phyloP scores from a whole-genome alignment of 2,113 vertebrate genomes.

The Potamarius usumacintae region DNA sequence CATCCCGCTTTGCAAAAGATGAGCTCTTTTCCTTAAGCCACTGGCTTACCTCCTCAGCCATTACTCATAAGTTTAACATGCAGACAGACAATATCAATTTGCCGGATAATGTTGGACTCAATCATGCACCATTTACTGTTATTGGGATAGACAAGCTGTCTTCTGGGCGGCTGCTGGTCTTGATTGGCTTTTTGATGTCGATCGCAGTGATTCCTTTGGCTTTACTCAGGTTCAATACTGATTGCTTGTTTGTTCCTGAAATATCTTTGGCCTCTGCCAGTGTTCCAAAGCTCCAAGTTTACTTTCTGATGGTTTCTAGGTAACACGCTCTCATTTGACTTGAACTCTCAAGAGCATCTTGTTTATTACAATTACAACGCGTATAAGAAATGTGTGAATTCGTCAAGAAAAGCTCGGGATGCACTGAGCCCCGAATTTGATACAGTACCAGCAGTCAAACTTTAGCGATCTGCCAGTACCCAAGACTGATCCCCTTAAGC shows the following conservation, averaged over 20 bases:
- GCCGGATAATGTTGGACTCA: constrained; percentile 62
- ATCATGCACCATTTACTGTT: constrained; percentile 51
- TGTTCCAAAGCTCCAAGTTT: constrained; percentile 54
- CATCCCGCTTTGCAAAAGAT: not conserved
- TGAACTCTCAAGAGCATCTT: not conserved
- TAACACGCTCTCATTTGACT: constrained; percentile 44
- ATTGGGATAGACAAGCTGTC: constrained; percentile 67
- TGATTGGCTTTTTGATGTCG: constrained; percentile 65
- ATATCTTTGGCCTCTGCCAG: constrained; percentile 52
- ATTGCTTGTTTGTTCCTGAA: constrained; percentile 62
- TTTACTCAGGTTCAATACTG: constrained; percentile 52
- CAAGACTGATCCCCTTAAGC: not conserved
- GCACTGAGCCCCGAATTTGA: not conserved
- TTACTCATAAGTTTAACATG: constrained; percentile 71
- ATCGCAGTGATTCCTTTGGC: constrained; percentile 56
- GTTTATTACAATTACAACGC: not conserved
- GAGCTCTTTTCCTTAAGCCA: constrained; percentile 35
- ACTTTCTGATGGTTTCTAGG: constrained; percentile 62
- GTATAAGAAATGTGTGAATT: not conserved
- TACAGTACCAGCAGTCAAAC: not conserved
- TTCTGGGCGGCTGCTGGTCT: constrained; percentile 54
- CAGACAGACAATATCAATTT: constrained; percentile 69
- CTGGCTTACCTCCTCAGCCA: constrained; percentile 49
- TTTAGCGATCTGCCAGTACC: not conserved
- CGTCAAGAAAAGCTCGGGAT: not conserved